These are phyloP conservation scores for Metallyticus violacea DNA, from an alignment of 2,888 invertebrate genomes.

Conservation along the genomic window DNA sequence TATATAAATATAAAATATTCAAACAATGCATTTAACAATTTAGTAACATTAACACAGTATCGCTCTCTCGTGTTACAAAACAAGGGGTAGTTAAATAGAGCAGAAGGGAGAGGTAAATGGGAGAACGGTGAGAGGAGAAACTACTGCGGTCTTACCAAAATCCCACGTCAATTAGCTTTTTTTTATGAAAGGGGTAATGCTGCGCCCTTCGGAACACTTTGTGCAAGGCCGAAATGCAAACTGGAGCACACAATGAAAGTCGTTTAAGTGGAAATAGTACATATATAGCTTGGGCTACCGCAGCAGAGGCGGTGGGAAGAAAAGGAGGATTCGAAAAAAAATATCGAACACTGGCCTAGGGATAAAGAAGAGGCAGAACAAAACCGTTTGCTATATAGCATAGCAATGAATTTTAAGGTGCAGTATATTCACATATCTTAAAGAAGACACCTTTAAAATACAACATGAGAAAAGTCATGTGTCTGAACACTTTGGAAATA, in stretches of 20 bases:
- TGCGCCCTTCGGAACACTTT: neutral
- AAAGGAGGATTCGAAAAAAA: neutral
- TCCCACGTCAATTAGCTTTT: neutral
- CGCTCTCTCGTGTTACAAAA: neutral
- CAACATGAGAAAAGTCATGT: too few relatives aligned
- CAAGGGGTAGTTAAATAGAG: neutral
- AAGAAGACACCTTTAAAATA: too few relatives aligned
- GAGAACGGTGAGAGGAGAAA: neutral
- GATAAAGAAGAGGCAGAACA: neutral
- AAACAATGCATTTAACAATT: too few relatives aligned
- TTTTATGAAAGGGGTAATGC: neutral
- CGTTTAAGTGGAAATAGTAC: neutral
- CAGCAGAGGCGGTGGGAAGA: neutral
- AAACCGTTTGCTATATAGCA: too few relatives aligned
- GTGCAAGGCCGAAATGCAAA: neutral
- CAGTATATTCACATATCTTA: too few relatives aligned
- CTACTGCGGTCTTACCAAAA: neutral
- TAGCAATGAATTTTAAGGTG: too few relatives aligned
- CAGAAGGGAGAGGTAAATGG: neutral
- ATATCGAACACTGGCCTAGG: neutral
- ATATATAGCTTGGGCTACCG: neutral
- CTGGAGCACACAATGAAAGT: neutral
- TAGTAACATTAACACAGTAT: neutral
- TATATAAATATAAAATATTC: too few relatives aligned
- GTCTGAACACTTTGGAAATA: too few relatives aligned